Evolutionary conservation across 2,888 invertebrate species (phyloP), one percentile per base, ranked within the genome.

Genomic region (Thysanoteuthis rhombus): DNA sequence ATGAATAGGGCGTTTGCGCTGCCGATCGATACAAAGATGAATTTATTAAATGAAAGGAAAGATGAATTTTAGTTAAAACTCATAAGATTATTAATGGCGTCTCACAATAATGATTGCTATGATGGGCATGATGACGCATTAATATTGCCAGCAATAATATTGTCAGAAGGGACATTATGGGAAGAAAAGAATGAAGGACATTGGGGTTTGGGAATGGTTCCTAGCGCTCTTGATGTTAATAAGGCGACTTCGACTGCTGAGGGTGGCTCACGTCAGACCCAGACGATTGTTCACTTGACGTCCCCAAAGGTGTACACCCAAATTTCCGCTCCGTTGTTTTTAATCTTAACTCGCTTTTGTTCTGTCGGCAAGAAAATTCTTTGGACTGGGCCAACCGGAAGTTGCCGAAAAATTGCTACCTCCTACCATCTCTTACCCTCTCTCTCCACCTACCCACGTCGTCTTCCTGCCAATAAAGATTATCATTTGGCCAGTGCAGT

Each of bases 381-480:
- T 75, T 75, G n/a, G 75, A 75, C 75, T 36, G 75, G 75, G 19
- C 36, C 36, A 36, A 36, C 75, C 75, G 75, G 75, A 75, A 75
- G 75, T 75, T 75, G 36, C 75, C 36, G 36, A 75, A 58, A 75
- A 75, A 36, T 75, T 75, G 75, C 75, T n/a, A 75, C 75, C 36
- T n/a, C 75, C 75, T 36, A 16, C 75, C n/a, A 75, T 36, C 36
- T 10, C 19, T 75, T 58, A 6, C 32, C n/a, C n/a, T 22, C 75
- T n/a, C 36, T 12, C n/a, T 0, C n/a, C 75, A 75, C 75, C 75
- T n/a, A n/a, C 10, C 12, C n/a, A 10, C n/a, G 25, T n/a, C 75
- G 75, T 75, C 75, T 75, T 75, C 75, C 75, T 75, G 75, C 75
- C 75, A 75, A 75, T 75, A 75, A 75, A 75, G 75, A 75, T 75